These are phyloP conservation scores for Xestia rhomboidea DNA, from an alignment of 2,888 invertebrate genomes.

Conservation along the genomic window DNA sequence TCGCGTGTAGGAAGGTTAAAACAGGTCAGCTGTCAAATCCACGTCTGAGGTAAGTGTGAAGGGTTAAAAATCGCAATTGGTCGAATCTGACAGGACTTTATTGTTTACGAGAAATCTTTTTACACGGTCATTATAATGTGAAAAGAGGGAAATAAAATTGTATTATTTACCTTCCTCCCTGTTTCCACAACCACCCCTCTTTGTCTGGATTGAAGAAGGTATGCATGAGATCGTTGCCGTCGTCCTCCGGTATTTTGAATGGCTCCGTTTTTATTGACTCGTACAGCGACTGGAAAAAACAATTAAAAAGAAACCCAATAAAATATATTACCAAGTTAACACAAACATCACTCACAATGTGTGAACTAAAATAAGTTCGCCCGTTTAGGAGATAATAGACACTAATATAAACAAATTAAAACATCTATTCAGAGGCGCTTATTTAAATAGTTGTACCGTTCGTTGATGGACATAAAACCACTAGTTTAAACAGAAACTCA, in stretches of 20 bases:
- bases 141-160: background rate
- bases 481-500: constrained; percentile 61
- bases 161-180: constrained; percentile 93
- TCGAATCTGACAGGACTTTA: constrained; percentile 13
- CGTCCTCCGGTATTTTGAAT: constrained; percentile 99
- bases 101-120: constrained; percentile 6
- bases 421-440: constrained; percentile 42
- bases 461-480: constrained; percentile 49
- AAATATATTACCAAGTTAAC: constrained; percentile 39
- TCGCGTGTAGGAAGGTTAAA: too few species aligned
- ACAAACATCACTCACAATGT: constrained; percentile 37
- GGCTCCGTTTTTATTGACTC: constrained; percentile 99
- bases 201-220: constrained; percentile 99
- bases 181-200: constrained; percentile 99
- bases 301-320: constrained; percentile 50
- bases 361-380: constrained; percentile 50
- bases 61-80: constrained; percentile 49
- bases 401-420: constrained; percentile 54
- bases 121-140: background rate
- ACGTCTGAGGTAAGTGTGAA: constrained; percentile 25
- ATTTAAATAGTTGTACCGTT: constrained; percentile 57
- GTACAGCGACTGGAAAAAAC: constrained; percentile 95
- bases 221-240: constrained; percentile 99
- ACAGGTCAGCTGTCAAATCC: constrained; percentile 28
- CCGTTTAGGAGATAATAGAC: constrained; percentile 49